These are phyloP conservation scores for Gnatocerus cornutus DNA, from an alignment of 2,888 invertebrate genomes.

Conservation along the genomic window DNA sequence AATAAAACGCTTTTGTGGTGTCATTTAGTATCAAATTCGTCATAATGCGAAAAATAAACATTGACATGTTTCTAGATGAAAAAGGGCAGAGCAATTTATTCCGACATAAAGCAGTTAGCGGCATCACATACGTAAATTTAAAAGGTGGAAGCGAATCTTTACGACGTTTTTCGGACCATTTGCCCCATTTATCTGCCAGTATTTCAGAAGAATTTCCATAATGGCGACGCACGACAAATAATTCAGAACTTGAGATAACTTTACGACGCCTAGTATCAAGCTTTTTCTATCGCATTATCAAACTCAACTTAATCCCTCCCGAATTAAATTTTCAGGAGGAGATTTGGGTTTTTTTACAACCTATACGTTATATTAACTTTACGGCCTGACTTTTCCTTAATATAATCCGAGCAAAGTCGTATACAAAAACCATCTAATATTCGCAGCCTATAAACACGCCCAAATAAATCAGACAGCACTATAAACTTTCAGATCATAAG, in stretches of 20 bases:
- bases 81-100: slow-evolving; percentile 46
- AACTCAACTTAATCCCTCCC: slow-evolving; percentile 29
- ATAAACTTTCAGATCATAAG: slow-evolving; percentile 58
- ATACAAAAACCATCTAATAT: slow-evolving; percentile 53
- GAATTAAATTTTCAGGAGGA: slow-evolving; percentile 42
- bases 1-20: not conserved
- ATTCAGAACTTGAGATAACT: slow-evolving; percentile 59
- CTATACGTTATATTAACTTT: slow-evolving; percentile 37
- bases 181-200: slow-evolving; percentile 64
- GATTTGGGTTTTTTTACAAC: slow-evolving; percentile 38
- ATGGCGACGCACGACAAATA: slow-evolving; percentile 62
- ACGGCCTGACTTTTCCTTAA: slow-evolving; percentile 35
- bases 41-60: slow-evolving; percentile 33
- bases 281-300: slow-evolving; percentile 41
- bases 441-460: slow-evolving; percentile 57
- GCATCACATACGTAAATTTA: slow-evolving; percentile 56
- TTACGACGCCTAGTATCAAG: slow-evolving; percentile 52
- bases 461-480: slow-evolving; percentile 56
- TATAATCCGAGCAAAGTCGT: slow-evolving; percentile 32
- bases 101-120: slow-evolving; percentile 51
- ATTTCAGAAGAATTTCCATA: slow-evolving; percentile 65
- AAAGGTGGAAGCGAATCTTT: slow-evolving; percentile 58
- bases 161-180: slow-evolving; percentile 65
- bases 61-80: slow-evolving; percentile 19
- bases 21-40: not conserved